These are phyloP conservation scores for Grammomys dolichurus DNA, from an alignment of 2,113 vertebrate genomes.

Conservation along the genomic window DNA sequence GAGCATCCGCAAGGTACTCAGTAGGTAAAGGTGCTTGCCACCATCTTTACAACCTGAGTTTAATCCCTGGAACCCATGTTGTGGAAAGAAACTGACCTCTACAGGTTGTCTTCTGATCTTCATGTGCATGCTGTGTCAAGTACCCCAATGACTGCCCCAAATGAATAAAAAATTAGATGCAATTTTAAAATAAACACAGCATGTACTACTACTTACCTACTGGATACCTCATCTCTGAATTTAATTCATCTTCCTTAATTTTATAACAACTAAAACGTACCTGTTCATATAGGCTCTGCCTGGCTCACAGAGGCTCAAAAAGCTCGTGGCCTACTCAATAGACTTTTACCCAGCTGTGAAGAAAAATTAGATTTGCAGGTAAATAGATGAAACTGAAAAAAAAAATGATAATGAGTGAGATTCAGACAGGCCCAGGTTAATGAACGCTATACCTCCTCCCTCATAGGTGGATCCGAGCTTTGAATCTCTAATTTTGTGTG, in stretches of 20 bases:
- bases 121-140: not conserved
- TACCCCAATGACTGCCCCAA: too few species aligned
- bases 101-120: not conserved
- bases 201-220: not conserved
- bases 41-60: not conserved
- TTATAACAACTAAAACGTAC: not conserved
- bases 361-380: not conserved
- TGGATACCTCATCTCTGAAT: slow-evolving; percentile 33
- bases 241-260: slow-evolving; percentile 43
- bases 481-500: not conserved
- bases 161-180: not conserved
- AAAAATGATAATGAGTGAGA: too few species aligned
- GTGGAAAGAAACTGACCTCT: not conserved
- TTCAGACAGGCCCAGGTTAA: not conserved
- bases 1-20: not conserved
- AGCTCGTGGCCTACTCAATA: not conserved
- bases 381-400: not conserved
- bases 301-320: not conserved
- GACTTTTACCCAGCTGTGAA: not conserved
- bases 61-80: not conserved
- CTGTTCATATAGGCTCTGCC: not conserved
- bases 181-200: not conserved
- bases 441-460: not conserved
- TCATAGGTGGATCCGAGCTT: not conserved
- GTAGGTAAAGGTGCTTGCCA: not conserved